phyloP scores from a whole-genome alignment of 2,113 vertebrate species.

The Tetrao urogallus region DNA sequence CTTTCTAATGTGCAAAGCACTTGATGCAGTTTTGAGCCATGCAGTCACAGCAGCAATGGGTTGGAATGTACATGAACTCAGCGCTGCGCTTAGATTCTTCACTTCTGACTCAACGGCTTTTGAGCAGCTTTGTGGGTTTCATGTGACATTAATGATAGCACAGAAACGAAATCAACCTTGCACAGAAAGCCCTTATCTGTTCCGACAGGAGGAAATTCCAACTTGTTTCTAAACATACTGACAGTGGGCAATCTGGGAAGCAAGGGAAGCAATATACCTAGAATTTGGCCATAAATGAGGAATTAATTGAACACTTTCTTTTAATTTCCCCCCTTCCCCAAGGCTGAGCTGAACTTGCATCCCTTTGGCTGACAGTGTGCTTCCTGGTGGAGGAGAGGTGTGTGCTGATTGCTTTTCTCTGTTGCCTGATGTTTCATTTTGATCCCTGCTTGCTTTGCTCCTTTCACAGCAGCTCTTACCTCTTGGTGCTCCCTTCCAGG shows the following conservation, averaged over 20 bases:
- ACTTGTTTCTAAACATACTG: conserved; percentile 37
- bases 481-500: background rate
- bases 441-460: background rate
- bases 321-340: background rate
- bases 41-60: fast-evolving
- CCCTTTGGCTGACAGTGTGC: background rate
- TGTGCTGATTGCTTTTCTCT: fast-evolving
- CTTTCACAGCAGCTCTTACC: background rate
- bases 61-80: fast-evolving
- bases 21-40: background rate
- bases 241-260: background rate
- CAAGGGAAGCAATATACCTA: background rate
- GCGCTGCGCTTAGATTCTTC: fast-evolving
- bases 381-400: background rate
- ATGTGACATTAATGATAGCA: background rate
- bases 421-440: background rate
- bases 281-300: background rate
- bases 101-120: background rate
- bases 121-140: background rate
- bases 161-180: background rate
- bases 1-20: background rate
- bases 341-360: background rate
- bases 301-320: conserved; percentile 60
- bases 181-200: background rate
- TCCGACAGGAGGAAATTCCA: conserved; percentile 25